Evolutionary conservation across 2,797 vertebrate genomes (phyloP), one percentile per base, ranked within the genome.

Genomic region (Cryptoblepharus egeriae): DNA sequence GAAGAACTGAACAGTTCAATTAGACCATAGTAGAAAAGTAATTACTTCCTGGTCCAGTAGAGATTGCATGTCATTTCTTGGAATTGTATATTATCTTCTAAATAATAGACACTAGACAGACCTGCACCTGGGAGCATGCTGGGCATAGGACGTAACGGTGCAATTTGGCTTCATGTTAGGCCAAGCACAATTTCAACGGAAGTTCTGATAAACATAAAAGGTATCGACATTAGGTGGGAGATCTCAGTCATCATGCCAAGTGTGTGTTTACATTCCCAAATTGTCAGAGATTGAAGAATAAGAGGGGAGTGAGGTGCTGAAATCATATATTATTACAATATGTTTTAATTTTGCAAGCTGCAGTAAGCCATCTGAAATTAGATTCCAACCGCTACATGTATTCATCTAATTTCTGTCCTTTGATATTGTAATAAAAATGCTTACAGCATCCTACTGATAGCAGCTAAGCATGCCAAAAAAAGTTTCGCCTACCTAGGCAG

Each of bases 1-100:
- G 73, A 84, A 89, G 83, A 92, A 85, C 22, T 88, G 89, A 91
- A 89, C 75, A 90, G 77, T 85, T 87, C 89, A 93, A 92, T 94
- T 93, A 93, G 76, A 77, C 77, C 71, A 79, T 63, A 91, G 89
- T 93, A 55, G 90, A 85, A 88, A 92, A 88, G 77, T 81, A 86
- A 85, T 84, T 88, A 79, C 77, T 93, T 94, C 88, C 84, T 76
- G 49, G 77, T 81, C 75, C 78, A 68, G 61, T 49, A 35, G 57
- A 82, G 64, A 78, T 79, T 79, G 32, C 22, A 64, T 79, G 58
- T 83, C 86, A 83, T 83, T 90, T 88, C 52, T 81, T 65, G 55
- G 42, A 70, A 80, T 60, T 85, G 37, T 35, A 37, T 49, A 67
- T 82, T 85, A 77, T 85, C 76, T 87, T 79, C 85, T 72, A 84